Evolutionary conservation across 92 coral and sea anemone species (phyloP), one percentile per base, ranked within the genome.

Genomic region (Pocillopora grandis): DNA sequence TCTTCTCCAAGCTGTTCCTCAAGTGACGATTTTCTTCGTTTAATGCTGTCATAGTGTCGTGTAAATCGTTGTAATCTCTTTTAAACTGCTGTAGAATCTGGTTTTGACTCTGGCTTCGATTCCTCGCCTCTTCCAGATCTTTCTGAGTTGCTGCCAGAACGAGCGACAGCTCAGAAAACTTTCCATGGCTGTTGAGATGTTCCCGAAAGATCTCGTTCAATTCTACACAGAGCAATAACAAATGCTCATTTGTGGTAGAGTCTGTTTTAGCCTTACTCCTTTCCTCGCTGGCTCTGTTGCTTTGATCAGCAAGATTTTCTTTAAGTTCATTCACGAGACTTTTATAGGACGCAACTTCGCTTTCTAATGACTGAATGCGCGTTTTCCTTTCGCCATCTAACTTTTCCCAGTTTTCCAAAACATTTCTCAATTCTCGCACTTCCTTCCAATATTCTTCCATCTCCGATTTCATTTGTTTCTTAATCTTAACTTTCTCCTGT

Each of bases 1-100:
- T 92, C 64, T 90, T 88, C 70, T 87, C 92, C 42, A 94, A 66
- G 49, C 83, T 80, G 20, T 91, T 89, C 21, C 78, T 89, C 21
- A 94, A 85, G 31, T 91, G 92, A 17, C 86, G 67, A 69, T 94
- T 94, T 15, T 94, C 98, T 81, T 94, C 95, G 48, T 56, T 27
- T 17, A 93, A 75, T 23, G 95, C 89, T n/a, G 72, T 55, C 90
- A 89, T 67, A 59, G 64, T 78, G 62, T 91, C 95, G n/a, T 89
- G 88, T 14, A 89, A 70, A 66, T 94, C 95, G 55, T 80, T 88
- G 76, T 89, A 87, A 63, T 87, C 89, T 77, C 85, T 90, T 69
- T 94, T 91, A 62, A 76, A 91, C 59, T 94, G 78, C 79, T 91
- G 93, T 7, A 94, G 84, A 62, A 86, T 87, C 13, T 87, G 80